Base-by-base conservation (phyloP, 2,888 invertebrate genomes). In the Oligia latruncula region DNA sequence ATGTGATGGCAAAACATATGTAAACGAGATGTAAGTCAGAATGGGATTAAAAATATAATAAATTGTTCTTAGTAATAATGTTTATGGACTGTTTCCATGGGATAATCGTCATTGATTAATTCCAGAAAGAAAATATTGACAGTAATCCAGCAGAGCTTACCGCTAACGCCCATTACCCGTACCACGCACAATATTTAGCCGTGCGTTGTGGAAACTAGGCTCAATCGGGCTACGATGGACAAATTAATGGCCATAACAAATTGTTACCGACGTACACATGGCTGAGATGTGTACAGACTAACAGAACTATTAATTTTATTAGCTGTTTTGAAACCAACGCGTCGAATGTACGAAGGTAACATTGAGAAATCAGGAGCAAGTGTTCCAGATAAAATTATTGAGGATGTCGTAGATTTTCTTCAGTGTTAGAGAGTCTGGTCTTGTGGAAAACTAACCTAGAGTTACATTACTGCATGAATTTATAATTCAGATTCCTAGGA, bases 171-270 rank as follows among this genome's bases (percentile, higher is more conserved):
- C 81, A 13, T 89, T 43, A 82, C 86, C 87, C 88, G 76, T 4
- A 82, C 93, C 92, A 88, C 29, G 65, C n/a, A 49, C 43, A 81
- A 88, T 83, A 90, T 91, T 89, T 87, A 90, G 88, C 90, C 84
- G 90, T 91, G 86, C 83, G 86, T 90, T 91, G 91, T 91, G 91
- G 91, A 93, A 94, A 94, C 93, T 92, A 91, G 91, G 87, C 88
- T 87, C 89, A 89, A 91, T 91, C 90, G 90, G 80, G 81, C 88
- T 83, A 85, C 88, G 90, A 92, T 92, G 90, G 89, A 87, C 90
- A 88, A 90, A 90, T 86, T 92, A 93, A 95, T 93, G 89, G 89
- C 90, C 94, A 88, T 93, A 92, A 91, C 95, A 92, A 95, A 95
- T 94, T 92, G 91, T 90, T 91, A 92, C 91, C 89, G 80, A 84